Base-by-base conservation (phyloP, 92 coral and sea anemone species). In the Paragorgia papillata region DNA sequence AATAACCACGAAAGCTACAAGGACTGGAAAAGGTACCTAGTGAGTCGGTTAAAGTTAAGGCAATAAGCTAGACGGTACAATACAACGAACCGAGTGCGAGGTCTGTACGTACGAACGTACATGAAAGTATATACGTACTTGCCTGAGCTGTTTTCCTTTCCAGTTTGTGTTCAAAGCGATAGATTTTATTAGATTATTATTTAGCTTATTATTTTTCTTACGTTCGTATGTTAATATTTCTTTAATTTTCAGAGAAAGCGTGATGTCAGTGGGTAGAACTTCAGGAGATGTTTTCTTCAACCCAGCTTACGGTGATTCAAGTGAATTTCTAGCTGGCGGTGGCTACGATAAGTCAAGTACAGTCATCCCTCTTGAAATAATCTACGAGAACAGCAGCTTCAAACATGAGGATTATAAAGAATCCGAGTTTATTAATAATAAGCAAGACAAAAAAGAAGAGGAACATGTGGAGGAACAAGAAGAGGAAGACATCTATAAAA, bases 401-500 rank as follows among this genome's bases (percentile, higher is more conserved):
- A 71, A 71, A 54, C 30, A 71, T 19, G 64, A 71, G 15, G 26
- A 57, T 53, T 53, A 71, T 20, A 37, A 30, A 19, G 64, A 71
- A 15, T 54, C 78, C 6, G 78, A 71, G 32, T 71, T 71, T 41
- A 55, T 71, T 10, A 33, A 57, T 9, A 63, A 37, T 21, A 55
- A 30, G 46, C 10, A 33, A 34, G 51, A 89, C 41, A 84, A 85
- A 46, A 85, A 91, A 24, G 88, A 89, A 29, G 97, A 88, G 28
- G 96, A 88, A 31, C 89, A 92, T 22, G 97, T 86, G 41, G 85
- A 85, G 33, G 87, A 91, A 30, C 86, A 92, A 30, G 97, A 88
- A 31, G 96, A 88, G 34, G 91, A 92, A 25, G 96, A 92, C 54
- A 90, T 92, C 54, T 92, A 92, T 79, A 92, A 92, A 46, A 80